These are phyloP conservation scores for Rattus rattus DNA, from an alignment of 2,113 vertebrate genomes.

Conservation along the genomic window DNA sequence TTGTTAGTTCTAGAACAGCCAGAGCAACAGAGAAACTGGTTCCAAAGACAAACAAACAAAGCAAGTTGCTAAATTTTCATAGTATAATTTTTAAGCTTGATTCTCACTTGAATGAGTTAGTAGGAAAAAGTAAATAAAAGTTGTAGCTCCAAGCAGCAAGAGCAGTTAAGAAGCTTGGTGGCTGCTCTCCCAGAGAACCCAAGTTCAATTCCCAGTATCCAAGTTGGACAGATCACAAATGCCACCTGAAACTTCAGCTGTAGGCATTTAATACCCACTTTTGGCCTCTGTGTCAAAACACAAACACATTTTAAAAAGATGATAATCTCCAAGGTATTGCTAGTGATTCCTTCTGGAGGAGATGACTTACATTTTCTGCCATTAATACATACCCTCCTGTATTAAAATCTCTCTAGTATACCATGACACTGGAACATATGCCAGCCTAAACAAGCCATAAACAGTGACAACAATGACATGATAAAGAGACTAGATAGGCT, in stretches of 20 bases:
- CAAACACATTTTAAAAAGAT: background rate
- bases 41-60: background rate
- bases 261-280: too few relatives aligned
- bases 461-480: background rate
- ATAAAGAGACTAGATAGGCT: background rate
- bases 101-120: background rate
- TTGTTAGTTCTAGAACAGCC: background rate
- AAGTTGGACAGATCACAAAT: background rate
- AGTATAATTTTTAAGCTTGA: background rate
- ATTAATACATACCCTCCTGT: background rate
- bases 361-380: conserved; percentile 31
- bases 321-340: background rate
- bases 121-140: background rate
- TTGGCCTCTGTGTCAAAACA: background rate
- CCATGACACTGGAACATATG: background rate
- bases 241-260: background rate
- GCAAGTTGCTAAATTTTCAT: background rate
- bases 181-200: background rate
- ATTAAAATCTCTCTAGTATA: background rate
- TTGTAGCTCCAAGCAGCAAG: background rate
- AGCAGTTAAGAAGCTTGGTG: background rate
- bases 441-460: background rate
- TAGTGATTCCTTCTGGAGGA: background rate
- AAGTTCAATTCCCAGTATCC: background rate
- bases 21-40: background rate